Percentiles rank a stretch among this genome's conserved stretches.
These are phyloP conservation scores for Coptodon bakossiorum DNA, from an alignment of 2,113 vertebrate species.

Conservation along the genomic window DNA sequence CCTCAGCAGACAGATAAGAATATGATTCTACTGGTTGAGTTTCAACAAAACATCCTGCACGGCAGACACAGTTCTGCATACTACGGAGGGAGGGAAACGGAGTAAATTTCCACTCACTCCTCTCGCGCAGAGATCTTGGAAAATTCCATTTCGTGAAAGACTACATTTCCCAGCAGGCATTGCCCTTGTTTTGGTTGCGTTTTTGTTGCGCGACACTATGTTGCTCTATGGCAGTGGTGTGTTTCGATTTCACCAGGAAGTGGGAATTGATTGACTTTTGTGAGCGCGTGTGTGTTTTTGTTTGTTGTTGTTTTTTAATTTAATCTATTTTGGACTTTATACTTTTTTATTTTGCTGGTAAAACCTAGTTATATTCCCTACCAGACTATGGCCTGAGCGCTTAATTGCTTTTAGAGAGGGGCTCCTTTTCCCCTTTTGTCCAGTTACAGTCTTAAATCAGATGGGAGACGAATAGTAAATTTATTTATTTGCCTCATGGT, in stretches of 20 bases:
- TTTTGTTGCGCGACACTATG: background rate
- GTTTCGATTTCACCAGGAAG: background rate
- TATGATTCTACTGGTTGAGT: background rate
- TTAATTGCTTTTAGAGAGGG: background rate
- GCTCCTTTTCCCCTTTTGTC: background rate
- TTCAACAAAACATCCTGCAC: conserved; percentile 16
- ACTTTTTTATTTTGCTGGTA: background rate
- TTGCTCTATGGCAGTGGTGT: background rate
- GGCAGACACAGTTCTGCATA: background rate
- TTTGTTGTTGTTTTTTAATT: background rate
- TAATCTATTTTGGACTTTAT: background rate
- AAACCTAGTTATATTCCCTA: too few relatives aligned
- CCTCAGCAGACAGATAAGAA: background rate
- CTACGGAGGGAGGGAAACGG: background rate
- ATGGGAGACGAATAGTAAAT: background rate
- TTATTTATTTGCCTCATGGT: background rate
- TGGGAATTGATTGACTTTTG: background rate
- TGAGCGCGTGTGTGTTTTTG: background rate
- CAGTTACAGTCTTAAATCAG: background rate
- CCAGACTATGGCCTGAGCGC: too few relatives aligned
- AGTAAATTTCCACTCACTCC: conserved; percentile 55
- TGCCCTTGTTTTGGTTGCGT: background rate
- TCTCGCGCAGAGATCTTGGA: conserved; percentile 8
- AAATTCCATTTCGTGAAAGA: conserved; percentile 57
- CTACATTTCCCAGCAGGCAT: conserved; percentile 59